Evolutionary conservation across 2,113 vertebrate genomes (phyloP).

Genomic region (Eudyptes chrysolophus): DNA sequence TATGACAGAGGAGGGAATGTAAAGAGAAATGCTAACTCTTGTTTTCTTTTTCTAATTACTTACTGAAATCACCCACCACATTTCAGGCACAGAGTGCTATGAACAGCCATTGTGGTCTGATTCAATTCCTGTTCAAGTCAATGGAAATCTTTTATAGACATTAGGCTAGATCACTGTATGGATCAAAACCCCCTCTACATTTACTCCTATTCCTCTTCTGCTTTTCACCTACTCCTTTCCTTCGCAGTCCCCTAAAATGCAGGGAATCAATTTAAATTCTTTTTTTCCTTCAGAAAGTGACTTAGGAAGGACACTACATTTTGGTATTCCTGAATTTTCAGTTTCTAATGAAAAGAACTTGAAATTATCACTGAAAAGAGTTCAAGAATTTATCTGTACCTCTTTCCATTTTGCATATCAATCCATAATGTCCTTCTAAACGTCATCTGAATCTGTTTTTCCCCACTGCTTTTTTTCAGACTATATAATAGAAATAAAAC

Average conservation of each 20-base stretch:
- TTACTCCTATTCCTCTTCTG: background rate
- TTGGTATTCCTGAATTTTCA: background rate
- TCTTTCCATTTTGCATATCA: background rate
- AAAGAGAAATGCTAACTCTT: background rate
- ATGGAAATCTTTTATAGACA: background rate
- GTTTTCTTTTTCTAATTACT: background rate
- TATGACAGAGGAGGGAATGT: background rate
- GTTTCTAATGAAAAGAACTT: background rate
- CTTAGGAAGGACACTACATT: background rate
- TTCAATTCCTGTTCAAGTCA: background rate
- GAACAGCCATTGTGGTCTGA: background rate
- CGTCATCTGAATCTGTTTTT: background rate
- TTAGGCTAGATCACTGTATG: background rate
- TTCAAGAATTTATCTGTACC: background rate
- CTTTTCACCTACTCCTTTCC: background rate
- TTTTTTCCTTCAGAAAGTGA: background rate
- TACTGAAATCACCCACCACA: background rate
- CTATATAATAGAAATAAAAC: slow-evolving; percentile 20
- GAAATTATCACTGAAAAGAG: background rate
- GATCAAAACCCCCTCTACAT: accelerated
- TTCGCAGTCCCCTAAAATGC: background rate
- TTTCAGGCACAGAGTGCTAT: background rate
- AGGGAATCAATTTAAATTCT: background rate
- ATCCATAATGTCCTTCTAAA: background rate
- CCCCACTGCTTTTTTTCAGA: background rate